These are phyloP conservation scores for Actenoides lindsayi DNA, from an alignment of 2,113 vertebrate species.

Conservation along the genomic window DNA sequence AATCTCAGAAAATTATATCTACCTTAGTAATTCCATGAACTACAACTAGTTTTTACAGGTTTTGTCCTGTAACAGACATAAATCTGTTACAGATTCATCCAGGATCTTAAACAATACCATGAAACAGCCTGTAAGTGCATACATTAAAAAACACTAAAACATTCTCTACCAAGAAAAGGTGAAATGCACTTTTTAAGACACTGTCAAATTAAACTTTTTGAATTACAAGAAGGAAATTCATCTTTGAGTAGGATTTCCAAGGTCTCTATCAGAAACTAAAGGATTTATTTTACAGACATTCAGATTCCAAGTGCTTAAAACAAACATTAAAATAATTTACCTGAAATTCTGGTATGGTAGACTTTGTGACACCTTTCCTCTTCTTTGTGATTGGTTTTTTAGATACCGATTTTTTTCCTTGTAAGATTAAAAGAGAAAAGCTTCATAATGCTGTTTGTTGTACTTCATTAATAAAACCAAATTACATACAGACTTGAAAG, in stretches of 20 bases:
- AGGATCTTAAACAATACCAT: background rate
- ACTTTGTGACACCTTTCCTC: conserved; percentile 77
- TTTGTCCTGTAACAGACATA: background rate
- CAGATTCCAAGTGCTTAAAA: conserved; percentile 30
- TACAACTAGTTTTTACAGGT: background rate
- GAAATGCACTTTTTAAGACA: background rate
- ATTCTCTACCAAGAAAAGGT: background rate
- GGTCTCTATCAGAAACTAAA: conserved; percentile 1
- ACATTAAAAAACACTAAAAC: background rate
- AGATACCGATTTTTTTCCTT: conserved; percentile 87
- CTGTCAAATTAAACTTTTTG: background rate
- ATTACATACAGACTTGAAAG: conserved; percentile 66
- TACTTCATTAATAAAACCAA: conserved; percentile 68
- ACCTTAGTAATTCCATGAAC: background rate
- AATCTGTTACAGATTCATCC: background rate
- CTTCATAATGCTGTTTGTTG: conserved; percentile 71
- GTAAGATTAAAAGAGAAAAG: conserved; percentile 79
- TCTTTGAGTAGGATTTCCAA: background rate
- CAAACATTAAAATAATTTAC: conserved; percentile 76
- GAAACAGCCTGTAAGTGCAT: background rate
- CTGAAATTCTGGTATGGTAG: conserved; percentile 88
- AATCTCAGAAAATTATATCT: background rate
- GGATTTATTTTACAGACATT: conserved; percentile 36
- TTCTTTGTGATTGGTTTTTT: conserved; percentile 84
- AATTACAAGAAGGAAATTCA: background rate